These are phyloP conservation scores for Drosophila austrosaltans DNA, from an alignment of 2,888 invertebrate species.

Conservation along the genomic window DNA sequence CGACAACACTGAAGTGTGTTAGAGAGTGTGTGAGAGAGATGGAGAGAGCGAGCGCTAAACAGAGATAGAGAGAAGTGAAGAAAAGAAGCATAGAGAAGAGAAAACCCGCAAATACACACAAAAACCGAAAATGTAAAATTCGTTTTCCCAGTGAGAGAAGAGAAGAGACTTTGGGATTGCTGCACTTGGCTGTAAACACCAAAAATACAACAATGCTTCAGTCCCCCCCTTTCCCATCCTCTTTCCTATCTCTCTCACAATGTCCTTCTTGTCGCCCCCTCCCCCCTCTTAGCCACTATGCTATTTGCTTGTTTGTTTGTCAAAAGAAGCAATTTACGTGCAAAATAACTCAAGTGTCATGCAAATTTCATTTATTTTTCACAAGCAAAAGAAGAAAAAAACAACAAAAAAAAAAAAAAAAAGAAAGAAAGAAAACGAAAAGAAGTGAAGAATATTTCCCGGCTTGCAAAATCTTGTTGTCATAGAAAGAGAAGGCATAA, in stretches of 20 bases:
- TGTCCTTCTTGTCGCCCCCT: neutral
- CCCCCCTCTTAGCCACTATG: constrained; percentile 40
- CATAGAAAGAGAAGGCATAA: constrained; percentile 64
- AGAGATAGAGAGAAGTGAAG: constrained; percentile 33
- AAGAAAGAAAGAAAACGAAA: constrained; percentile 64
- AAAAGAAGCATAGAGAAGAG: constrained; percentile 22
- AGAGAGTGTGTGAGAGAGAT: constrained; percentile 16
- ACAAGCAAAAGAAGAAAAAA: constrained; percentile 48
- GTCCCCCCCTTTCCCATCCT: constrained; percentile 21
- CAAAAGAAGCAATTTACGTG: constrained; percentile 82
- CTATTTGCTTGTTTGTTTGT: constrained; percentile 78
- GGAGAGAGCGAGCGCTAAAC: constrained; percentile 22
- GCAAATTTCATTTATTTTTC: constrained; percentile 81
- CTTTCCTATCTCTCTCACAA: neutral
- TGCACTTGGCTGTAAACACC: constrained; percentile 75
- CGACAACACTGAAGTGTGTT: constrained; percentile 18
- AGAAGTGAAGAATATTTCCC: constrained; percentile 6
- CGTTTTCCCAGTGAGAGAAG: constrained; percentile 45
- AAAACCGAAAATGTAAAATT: constrained; percentile 75
- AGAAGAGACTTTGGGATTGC: constrained; percentile 61
- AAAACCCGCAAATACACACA: constrained; percentile 52
- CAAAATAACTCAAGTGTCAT: constrained; percentile 83
- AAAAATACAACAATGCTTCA: constrained; percentile 78
- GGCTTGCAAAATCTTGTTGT: constrained; percentile 18
- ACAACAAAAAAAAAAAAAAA: constrained; percentile 15